Conservation (phyloP, 2,797 vertebrate genomes). For the Phrynocephalus vlangalii region DNA sequence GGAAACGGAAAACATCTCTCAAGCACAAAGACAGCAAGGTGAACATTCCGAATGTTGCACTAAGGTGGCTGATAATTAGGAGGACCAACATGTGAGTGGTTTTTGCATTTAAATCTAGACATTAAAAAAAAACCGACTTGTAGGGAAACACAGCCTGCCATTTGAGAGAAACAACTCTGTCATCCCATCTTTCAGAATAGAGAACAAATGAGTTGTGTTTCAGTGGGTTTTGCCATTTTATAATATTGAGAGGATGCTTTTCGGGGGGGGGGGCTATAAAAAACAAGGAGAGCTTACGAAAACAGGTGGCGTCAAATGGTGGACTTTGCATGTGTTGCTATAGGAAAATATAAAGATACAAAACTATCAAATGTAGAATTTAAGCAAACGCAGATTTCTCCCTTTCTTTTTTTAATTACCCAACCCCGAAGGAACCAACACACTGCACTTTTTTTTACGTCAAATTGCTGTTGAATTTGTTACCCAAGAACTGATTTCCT, state of each 20-base stretch:
- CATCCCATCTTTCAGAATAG: constrained; percentile 6
- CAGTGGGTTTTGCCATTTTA: neutral
- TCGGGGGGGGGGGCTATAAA: neutral
- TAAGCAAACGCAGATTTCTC: constrained; percentile 17
- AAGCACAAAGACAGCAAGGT: constrained; percentile 33
- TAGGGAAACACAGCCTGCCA: neutral
- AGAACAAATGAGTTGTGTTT: neutral
- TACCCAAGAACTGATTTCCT: constrained; percentile 83
- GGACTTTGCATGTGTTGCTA: neutral
- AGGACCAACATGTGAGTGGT: constrained; percentile 15
- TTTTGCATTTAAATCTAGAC: neutral
- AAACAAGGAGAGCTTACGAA: neutral
- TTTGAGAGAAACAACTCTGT: fast-evolving
- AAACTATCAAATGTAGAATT: constrained; percentile 19
- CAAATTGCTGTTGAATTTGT: constrained; percentile 84
- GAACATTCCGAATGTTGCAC: constrained; percentile 57
- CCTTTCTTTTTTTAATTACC: constrained; percentile 54
- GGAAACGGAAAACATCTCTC: constrained; percentile 27
- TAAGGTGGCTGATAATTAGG: constrained; percentile 22
- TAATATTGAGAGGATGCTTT: neutral
- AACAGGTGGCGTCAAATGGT: neutral
- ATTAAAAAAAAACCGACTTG: neutral
- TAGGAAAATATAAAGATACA: neutral
- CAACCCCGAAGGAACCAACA: constrained; percentile 74
- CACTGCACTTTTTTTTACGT: constrained; percentile 77